These are phyloP conservation scores for Ceryle rudis DNA, from an alignment of 2,797 vertebrate species.

Conservation along the genomic window DNA sequence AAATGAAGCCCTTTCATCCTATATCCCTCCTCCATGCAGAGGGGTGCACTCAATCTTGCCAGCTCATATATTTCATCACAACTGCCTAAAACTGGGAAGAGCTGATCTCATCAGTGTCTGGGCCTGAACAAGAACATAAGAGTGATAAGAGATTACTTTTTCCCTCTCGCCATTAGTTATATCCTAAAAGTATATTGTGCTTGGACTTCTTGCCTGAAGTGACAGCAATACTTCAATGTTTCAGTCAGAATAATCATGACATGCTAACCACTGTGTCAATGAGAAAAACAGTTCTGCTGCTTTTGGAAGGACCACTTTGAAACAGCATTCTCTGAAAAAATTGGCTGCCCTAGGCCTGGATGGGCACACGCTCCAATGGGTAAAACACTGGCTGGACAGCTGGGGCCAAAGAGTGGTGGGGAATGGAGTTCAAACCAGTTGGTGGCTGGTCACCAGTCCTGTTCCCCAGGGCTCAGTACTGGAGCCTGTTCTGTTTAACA, in stretches of 20 bases:
- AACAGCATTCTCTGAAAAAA: not conserved
- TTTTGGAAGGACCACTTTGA: not conserved
- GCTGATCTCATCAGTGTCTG: not conserved
- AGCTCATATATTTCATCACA: not conserved
- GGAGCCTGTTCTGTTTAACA: too few species aligned
- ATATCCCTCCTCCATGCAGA: too few species aligned
- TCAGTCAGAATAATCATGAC: not conserved
- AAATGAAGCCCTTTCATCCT: not conserved
- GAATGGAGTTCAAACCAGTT: too few species aligned
- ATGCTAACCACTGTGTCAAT: not conserved
- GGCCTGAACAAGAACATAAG: not conserved
- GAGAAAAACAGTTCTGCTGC: not conserved
- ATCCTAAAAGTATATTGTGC: not conserved
- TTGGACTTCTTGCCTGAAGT: not conserved
- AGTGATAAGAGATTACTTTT: not conserved
- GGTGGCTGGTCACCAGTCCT: too few species aligned
- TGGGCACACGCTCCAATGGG: too few species aligned
- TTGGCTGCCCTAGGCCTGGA: too few species aligned
- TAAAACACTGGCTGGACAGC: too few species aligned
- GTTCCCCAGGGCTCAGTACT: too few species aligned
- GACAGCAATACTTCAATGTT: not conserved
- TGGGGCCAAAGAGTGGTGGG: too few species aligned
- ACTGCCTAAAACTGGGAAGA: not conserved
- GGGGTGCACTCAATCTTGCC: fast-evolving
- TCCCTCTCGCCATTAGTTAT: not conserved